phyloP scores from a whole-genome alignment of 2,113 vertebrate genomes.

The Cebidichthys violaceus region DNA sequence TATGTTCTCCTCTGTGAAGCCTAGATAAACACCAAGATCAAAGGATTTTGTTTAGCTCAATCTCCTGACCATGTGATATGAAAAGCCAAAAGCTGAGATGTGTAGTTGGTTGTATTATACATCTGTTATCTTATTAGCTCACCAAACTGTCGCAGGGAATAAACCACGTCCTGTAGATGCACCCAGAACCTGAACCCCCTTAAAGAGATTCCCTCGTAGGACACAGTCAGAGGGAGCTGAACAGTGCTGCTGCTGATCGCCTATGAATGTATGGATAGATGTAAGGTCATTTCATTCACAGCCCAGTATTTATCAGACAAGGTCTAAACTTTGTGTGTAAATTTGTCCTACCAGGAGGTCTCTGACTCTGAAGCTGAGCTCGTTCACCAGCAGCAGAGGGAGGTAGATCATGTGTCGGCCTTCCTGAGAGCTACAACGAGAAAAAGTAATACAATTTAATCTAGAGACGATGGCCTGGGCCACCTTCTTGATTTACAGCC shows the following conservation, averaged over 20 bases:
- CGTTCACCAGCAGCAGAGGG: conserved; percentile 96
- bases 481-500: not conserved
- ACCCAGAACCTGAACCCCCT: conserved; percentile 95
- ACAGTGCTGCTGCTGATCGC: conserved; percentile 90
- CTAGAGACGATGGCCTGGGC: not conserved
- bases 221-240: conserved; percentile 92
- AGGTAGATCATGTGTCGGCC: conserved; percentile 93
- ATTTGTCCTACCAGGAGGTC: conserved; percentile 90
- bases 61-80: not conserved
- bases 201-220: conserved; percentile 93
- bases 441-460: not conserved
- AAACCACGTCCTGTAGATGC: conserved; percentile 96
- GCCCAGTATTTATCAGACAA: not conserved
- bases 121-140: conserved; percentile 52
- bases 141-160: conserved; percentile 95
- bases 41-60: not conserved
- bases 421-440: conserved; percentile 87
- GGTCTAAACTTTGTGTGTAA: not conserved
- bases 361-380: conserved; percentile 93
- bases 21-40: conserved; percentile 73
- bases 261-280: conserved; percentile 70
- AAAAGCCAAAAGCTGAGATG: not conserved
- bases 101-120: not conserved
- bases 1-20: conserved; percentile 95
- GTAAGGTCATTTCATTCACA: not conserved